These are phyloP conservation scores for Tachuris rubrigastra DNA, from an alignment of 2,113 vertebrate genomes.

Conservation along the genomic window DNA sequence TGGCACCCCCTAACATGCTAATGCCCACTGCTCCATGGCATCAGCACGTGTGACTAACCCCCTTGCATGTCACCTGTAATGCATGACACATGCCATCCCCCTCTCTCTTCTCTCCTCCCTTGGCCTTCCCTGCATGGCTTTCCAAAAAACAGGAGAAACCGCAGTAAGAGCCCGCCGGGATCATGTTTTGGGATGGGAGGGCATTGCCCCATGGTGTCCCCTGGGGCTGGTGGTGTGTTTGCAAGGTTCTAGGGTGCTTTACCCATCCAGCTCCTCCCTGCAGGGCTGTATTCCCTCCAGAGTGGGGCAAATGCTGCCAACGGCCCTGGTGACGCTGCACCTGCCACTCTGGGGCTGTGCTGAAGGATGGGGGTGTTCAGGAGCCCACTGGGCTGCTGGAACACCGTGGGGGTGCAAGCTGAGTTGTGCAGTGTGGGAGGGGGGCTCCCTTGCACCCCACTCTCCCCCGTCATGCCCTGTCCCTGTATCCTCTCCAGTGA, in stretches of 20 bases:
- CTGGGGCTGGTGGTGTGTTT: not conserved
- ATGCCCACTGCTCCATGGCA: not conserved
- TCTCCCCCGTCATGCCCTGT: not conserved
- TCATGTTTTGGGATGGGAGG: not conserved
- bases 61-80: not conserved
- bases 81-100: not conserved
- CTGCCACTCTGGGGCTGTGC: not conserved
- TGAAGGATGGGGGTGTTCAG: not conserved
- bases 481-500: constrained; percentile 74
- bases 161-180: constrained; percentile 9
- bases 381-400: not conserved
- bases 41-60: not conserved
- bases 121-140: not conserved
- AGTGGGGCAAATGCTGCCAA: not conserved
- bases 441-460: not conserved
- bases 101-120: constrained; percentile 11
- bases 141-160: constrained; percentile 33
- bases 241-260: not conserved
- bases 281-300: fast-evolving
- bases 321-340: not conserved
- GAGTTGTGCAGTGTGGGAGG: not conserved
- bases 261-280: not conserved
- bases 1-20: not conserved
- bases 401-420: fast-evolving
- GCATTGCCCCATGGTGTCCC: not conserved